Evolutionary conservation across 1,140 invertebrate genomes (phyloP).

Genomic region (Ceratina australensis): DNA sequence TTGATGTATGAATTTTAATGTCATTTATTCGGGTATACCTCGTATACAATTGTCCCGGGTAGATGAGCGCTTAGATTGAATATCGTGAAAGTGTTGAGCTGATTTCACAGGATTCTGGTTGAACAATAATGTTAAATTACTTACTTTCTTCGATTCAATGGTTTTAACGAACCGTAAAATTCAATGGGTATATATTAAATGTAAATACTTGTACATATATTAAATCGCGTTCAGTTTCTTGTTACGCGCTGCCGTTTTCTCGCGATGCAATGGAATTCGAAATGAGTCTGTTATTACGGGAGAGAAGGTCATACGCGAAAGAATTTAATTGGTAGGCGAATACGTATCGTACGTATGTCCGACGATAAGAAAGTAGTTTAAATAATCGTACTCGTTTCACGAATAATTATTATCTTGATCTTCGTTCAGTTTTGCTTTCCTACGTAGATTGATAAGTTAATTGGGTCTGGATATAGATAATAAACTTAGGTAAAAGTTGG

Average conservation of each 20-base stretch:
- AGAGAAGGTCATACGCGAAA: background rate
- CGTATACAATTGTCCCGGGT: too few relatives aligned
- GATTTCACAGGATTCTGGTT: background rate
- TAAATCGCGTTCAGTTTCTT: background rate
- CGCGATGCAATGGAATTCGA: background rate
- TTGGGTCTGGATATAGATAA: too few relatives aligned
- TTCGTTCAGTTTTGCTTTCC: too few relatives aligned
- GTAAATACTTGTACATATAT: too few relatives aligned
- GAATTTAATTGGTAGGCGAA: background rate
- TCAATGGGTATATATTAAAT: background rate
- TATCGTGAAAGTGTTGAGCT: conserved; percentile 5
- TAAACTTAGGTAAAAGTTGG: too few relatives aligned
- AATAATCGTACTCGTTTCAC: too few relatives aligned
- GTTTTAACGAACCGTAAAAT: conserved; percentile 4
- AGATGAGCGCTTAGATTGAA: background rate
- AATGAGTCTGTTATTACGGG: background rate
- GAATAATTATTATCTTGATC: too few relatives aligned
- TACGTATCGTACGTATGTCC: background rate
- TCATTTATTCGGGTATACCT: too few relatives aligned
- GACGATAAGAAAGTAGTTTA: too few relatives aligned
- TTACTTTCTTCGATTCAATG: conserved; percentile 21
- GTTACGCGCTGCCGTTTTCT: background rate
- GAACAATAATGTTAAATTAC: background rate
- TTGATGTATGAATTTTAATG: too few relatives aligned
- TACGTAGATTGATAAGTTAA: too few relatives aligned